Evolutionary conservation across 2,888 invertebrate genomes (phyloP).

Genomic region (Limnephilus marmoratus): DNA sequence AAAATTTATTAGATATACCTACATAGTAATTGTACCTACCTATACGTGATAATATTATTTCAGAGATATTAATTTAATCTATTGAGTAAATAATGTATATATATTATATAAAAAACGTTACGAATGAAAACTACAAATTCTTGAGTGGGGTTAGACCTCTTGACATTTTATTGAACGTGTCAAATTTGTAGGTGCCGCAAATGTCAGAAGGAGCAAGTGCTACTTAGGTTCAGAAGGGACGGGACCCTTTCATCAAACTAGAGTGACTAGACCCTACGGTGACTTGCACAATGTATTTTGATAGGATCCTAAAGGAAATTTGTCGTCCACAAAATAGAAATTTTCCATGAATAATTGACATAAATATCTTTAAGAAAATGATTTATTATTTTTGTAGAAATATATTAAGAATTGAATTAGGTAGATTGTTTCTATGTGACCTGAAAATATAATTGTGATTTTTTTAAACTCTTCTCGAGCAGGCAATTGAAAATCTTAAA

Average conservation of each 20-base stretch:
- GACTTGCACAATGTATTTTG: constrained; percentile 7
- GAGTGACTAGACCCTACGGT: not conserved
- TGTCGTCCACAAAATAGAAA: not conserved
- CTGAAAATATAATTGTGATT: too few species aligned
- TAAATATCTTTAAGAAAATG: not conserved
- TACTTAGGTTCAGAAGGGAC: not conserved
- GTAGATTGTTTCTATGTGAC: too few species aligned
- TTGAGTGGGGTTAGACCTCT: not conserved
- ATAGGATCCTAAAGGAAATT: not conserved
- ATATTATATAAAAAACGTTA: not conserved
- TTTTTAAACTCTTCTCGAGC: too few species aligned
- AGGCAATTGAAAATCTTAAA: too few species aligned
- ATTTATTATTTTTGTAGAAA: too few species aligned
- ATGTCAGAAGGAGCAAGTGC: not conserved
- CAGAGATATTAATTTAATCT: not conserved
- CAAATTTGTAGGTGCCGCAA: not conserved
- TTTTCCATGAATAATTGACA: not conserved
- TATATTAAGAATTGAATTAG: too few species aligned
- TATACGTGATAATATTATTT: too few species aligned
- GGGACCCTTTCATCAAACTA: not conserved
- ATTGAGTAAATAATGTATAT: not conserved
- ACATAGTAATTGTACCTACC: too few species aligned
- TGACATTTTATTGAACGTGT: constrained; percentile 11
- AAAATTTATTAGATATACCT: too few species aligned
- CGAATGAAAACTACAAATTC: not conserved